Conservation (phyloP, 2,888 invertebrate genomes). For the Ceriagrion tenellum region DNA sequence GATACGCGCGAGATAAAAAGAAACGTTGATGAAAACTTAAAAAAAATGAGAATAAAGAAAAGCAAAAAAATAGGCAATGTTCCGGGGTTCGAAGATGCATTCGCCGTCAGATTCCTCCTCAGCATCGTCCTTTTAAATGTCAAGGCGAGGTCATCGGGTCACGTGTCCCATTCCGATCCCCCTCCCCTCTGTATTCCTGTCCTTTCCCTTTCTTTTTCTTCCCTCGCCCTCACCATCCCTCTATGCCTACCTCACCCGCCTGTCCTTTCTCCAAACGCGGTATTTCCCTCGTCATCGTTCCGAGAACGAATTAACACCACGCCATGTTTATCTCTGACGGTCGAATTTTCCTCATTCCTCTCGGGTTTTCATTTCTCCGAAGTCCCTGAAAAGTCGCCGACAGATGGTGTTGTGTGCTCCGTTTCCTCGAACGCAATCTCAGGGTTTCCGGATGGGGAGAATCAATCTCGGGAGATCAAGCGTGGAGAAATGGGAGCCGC, state of each 20-base stretch:
- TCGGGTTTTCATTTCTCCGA: background rate
- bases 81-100: background rate
- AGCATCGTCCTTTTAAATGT: conserved; percentile 52
- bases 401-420: background rate
- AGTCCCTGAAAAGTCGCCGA: conserved; percentile 13
- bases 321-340: background rate
- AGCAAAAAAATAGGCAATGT: background rate
- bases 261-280: background rate
- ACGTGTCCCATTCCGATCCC: background rate
- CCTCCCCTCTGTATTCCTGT: background rate
- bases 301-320: background rate
- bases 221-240: background rate
- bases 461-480: background rate
- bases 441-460: background rate
- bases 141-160: conserved; percentile 57
- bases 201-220: background rate
- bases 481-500: background rate
- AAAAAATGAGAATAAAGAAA: background rate
- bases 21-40: too few relatives aligned
- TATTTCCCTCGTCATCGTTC: background rate
- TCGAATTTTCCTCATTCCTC: conserved; percentile 14
- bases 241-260: background rate
- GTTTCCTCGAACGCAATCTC: background rate
- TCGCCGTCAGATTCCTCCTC: background rate
- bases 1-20: background rate